A percentile compares a stretch with the other conserved stretches of the same genome.
Conservation (phyloP, 2,113 vertebrate species). For the Morone saxatilis region DNA sequence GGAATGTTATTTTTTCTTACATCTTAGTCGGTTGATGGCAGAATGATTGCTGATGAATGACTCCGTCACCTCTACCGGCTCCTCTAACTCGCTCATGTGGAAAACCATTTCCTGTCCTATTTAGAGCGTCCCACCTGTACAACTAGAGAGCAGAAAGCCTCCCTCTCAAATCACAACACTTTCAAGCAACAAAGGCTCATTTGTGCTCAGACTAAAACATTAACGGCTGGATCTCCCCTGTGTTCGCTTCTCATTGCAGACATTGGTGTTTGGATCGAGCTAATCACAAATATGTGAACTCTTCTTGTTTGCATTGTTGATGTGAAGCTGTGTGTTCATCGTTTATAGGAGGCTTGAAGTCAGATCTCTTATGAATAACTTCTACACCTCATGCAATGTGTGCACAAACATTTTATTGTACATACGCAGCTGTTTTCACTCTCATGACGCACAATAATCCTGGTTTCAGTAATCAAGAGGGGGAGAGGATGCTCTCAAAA, state of each 20-base stretch:
- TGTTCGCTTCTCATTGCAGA: conserved; percentile 6
- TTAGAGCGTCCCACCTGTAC: conserved; percentile 37
- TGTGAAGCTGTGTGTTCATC: not conserved
- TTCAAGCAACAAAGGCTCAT: conserved; percentile 32
- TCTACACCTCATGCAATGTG: not conserved
- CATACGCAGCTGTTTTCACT: conserved; percentile 37
- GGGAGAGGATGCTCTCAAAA: conserved; percentile 39
- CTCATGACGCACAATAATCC: not conserved
- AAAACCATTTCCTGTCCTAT: conserved; percentile 61
- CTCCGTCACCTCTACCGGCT: conserved; percentile 47
- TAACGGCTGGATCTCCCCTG: not conserved
- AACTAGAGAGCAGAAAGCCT: conserved; percentile 3
- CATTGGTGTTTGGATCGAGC: not conserved
- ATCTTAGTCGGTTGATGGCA: conserved; percentile 14
- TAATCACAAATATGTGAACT: conserved; percentile 1
- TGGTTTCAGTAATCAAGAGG: conserved; percentile 8
- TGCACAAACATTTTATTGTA: not conserved
- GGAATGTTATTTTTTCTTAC: conserved; percentile 10
- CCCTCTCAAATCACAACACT: conserved; percentile 19
- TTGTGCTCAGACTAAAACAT: conserved; percentile 45
- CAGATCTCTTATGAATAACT: conserved; percentile 3
- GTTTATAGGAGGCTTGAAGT: conserved; percentile 5
- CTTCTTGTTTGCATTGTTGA: not conserved
- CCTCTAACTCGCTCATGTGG: conserved; percentile 52
- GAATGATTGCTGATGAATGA: conserved; percentile 49